Conservation (phyloP, 2,888 invertebrate species). For the Drosophila cognata region DNA sequence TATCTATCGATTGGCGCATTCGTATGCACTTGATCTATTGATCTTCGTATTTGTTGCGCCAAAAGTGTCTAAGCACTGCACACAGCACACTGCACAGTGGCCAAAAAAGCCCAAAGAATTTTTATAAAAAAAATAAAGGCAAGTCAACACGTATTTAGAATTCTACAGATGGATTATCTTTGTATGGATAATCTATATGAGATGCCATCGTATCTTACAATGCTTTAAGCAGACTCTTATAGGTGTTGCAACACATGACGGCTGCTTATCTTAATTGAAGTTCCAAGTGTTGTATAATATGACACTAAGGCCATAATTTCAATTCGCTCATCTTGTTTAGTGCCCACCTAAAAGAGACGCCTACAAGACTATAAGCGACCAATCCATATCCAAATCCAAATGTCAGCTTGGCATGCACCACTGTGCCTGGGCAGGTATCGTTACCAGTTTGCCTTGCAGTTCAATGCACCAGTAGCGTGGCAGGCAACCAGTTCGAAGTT, state of each 20-base stretch:
- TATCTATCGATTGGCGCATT: conserved; percentile 53
- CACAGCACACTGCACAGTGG: conserved; percentile 16
- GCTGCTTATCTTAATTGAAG: conserved; percentile 34
- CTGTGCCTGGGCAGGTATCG: conserved; percentile 58
- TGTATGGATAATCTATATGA: neutral
- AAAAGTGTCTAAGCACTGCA: conserved; percentile 38
- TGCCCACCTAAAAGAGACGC: conserved; percentile 28
- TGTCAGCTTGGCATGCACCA: conserved; percentile 50
- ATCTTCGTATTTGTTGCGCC: conserved; percentile 72
- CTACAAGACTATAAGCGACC: conserved; percentile 16
- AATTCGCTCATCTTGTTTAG: conserved; percentile 33
- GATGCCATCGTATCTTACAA: neutral
- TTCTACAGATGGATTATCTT: neutral
- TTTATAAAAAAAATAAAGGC: neutral
- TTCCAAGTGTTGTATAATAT: conserved; percentile 23
- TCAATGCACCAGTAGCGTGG: conserved; percentile 76
- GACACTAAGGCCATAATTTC: conserved; percentile 16
- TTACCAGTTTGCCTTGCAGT: conserved; percentile 84
- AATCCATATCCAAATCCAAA: conserved; percentile 8
- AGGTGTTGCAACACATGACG: neutral
- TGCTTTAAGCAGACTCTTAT: neutral
- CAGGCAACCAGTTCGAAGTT: conserved; percentile 72
- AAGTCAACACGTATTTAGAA: neutral
- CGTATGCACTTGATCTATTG: conserved; percentile 78
- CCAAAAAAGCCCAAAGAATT: neutral